These are phyloP conservation scores for Ceratosolen solmsi DNA, from an alignment of 1,140 invertebrate genomes.

Conservation along the genomic window DNA sequence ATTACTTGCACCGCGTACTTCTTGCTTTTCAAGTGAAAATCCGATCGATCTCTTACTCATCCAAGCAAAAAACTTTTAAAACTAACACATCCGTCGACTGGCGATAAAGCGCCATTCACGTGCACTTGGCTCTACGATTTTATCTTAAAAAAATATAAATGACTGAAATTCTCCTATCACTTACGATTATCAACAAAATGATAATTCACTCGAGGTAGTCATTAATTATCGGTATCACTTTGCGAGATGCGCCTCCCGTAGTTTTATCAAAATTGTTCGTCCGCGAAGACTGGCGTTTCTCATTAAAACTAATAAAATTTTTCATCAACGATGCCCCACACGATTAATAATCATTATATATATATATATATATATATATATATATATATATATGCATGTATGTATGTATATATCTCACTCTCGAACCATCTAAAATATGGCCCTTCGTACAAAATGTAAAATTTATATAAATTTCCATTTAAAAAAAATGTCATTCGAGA, in stretches of 20 bases:
- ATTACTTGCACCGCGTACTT: no score
- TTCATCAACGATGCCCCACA: not conserved
- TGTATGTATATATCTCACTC: no score
- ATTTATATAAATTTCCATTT: not conserved
- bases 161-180: not conserved
- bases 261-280: not conserved
- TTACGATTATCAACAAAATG: not conserved
- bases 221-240: slow-evolving; percentile 9
- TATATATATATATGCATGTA: not conserved
- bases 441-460: no score
- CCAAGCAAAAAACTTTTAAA: no score
- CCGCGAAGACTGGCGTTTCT: not conserved
- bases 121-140: not conserved
- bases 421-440: no score
- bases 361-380: not conserved
- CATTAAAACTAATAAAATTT: not conserved
- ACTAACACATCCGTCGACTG: no score
- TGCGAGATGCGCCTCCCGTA: not conserved
- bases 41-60: no score
- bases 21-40: no score
- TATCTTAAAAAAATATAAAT: not conserved
- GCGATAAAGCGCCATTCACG: not conserved
- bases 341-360: not conserved
- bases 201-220: not conserved
- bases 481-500: not conserved